Conservation (phyloP, 1,140 invertebrate genomes). For the Polypedilum vanderplanki region DNA sequence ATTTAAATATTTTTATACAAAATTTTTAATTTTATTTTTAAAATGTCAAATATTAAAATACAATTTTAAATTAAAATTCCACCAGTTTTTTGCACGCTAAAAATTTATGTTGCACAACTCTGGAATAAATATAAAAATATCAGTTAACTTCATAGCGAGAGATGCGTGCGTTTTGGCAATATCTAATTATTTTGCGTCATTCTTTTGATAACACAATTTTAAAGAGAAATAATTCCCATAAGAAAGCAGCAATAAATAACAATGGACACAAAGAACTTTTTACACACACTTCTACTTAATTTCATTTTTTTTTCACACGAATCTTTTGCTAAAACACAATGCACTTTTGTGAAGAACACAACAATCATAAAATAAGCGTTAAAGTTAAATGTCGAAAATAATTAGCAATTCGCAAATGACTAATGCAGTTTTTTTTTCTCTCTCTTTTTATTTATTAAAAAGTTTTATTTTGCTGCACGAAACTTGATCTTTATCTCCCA, state of each 20-base stretch:
- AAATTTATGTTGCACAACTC: no score
- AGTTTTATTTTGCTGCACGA: background rate
- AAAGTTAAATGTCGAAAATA: conserved; percentile 14
- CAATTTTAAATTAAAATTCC: no score
- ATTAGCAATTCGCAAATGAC: conserved; percentile 15
- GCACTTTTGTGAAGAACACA: background rate
- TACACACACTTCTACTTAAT: no score
- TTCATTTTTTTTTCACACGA: conserved; percentile 5
- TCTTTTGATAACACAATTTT: conserved; percentile 7
- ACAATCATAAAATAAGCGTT: background rate
- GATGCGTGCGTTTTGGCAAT: conserved; percentile 1
- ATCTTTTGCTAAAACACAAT: background rate
- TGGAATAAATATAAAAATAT: no score
- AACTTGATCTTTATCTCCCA: background rate
- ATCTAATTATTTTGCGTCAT: background rate
- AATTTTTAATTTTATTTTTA: no score
- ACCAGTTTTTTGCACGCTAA: no score
- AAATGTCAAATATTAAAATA: no score
- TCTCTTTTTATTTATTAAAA: background rate
- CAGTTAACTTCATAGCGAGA: background rate
- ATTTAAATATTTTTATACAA: no score
- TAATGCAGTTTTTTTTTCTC: conserved; percentile 17
- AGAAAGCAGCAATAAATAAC: background rate
- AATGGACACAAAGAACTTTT: conserved; percentile 2
- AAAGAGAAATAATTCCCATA: background rate